Evolutionary conservation across 2,797 vertebrate genomes (phyloP), one percentile per base, ranked within the genome.

Genomic region (Danio albolineatus): DNA sequence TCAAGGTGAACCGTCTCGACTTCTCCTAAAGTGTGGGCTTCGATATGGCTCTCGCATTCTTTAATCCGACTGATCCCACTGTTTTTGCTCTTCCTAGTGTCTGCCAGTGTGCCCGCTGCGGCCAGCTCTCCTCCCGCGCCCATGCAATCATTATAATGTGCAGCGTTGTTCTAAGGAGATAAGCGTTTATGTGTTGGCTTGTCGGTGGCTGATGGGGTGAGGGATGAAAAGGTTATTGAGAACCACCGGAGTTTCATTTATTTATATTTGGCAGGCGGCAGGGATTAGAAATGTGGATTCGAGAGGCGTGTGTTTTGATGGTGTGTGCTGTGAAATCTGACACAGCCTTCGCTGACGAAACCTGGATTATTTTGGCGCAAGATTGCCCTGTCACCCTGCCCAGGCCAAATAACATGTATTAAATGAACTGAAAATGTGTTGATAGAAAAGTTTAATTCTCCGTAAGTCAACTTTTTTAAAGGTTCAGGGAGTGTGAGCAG

Each of bases 161-260:
- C 64, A 64, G 60, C 64, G 81, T 86, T 84, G 83, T 84, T 84
- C 76, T 79, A 73, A 57, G 66, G 48, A 77, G 85, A 86, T 86
- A 86, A 86, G 73, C 62, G 44, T 56, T 66, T 73, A 44, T 62
- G 54, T 54, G n/a, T 62, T 76, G 78, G 60, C 70, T 67, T 69
- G 74, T 80, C 75, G 65, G 75, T 64, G 75, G 60, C 76, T 73
- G 43, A 73, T 49, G 28, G 54, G 60, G 14, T 78, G 76, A 83
- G 28, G 84, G 4, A 66, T 70, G 70, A 72, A 79, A 62, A 73
- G 79, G 75, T 86, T 74, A 44, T 49, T 71, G 41, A 73, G 57
- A 61, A 82, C 79, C 56, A 48, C 28, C 28, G 19, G 51, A 28
- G 56, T 13, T 72, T 81, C 69, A 49, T 61, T 78, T 76, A 80